phyloP scores from a whole-genome alignment of 2,888 invertebrate species.

The Orthosia gothica region DNA sequence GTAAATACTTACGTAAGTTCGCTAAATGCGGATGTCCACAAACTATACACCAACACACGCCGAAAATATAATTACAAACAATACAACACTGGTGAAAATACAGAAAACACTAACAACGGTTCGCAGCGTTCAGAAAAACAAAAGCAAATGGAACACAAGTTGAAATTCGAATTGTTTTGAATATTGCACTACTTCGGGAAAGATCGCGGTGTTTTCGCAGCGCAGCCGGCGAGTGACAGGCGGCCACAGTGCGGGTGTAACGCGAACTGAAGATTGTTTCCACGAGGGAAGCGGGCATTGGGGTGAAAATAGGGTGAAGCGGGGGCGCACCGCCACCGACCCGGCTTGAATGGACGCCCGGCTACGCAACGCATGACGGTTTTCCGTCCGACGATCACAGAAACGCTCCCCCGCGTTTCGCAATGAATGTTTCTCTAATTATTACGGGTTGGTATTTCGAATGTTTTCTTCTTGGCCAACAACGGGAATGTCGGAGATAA shows the following conservation, averaged over 20 bases:
- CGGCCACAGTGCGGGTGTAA: conserved; percentile 71
- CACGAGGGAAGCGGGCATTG: conserved; percentile 75
- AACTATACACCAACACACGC: conserved; percentile 76
- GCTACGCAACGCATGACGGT: conserved; percentile 71
- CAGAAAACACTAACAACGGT: conserved; percentile 69
- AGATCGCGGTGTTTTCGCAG: conserved; percentile 81
- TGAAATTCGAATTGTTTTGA: conserved; percentile 76
- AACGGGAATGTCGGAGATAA: conserved; percentile 50
- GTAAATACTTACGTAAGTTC: conserved; percentile 90
- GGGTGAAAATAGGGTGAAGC: conserved; percentile 80
- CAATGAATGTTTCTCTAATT: conserved; percentile 75
- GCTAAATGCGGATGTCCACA: conserved; percentile 77
- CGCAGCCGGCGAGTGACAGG: conserved; percentile 67
- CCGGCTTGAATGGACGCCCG: conserved; percentile 76
- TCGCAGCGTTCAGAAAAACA: conserved; percentile 61
- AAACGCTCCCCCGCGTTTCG: conserved; percentile 67
- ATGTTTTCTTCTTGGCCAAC: conserved; percentile 65
- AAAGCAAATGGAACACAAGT: conserved; percentile 71
- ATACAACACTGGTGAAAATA: conserved; percentile 66
- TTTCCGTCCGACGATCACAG: conserved; percentile 66
- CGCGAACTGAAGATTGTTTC: conserved; percentile 81
- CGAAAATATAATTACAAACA: conserved; percentile 72
- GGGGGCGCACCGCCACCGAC: conserved; percentile 67
- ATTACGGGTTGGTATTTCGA: conserved; percentile 66
- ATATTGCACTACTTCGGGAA: conserved; percentile 86